These are phyloP conservation scores for Phyllopteryx taeniolatus DNA, from an alignment of 2,113 vertebrate genomes.

Conservation along the genomic window DNA sequence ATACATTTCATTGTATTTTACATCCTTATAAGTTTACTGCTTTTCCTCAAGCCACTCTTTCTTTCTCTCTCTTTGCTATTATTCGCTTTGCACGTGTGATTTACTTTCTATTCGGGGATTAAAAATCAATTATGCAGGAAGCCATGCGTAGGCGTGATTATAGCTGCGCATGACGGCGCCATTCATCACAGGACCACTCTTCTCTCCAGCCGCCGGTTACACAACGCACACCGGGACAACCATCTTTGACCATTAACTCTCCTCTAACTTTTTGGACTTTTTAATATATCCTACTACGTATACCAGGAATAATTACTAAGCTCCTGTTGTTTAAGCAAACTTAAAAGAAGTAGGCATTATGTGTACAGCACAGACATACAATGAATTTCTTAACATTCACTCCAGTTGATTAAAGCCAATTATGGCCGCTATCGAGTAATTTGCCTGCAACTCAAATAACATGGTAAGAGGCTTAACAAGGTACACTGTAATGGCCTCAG, in stretches of 20 bases:
- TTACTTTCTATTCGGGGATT: slow-evolving; percentile 82
- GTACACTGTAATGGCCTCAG: slow-evolving; percentile 6
- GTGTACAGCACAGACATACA: background rate
- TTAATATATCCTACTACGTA: slow-evolving; percentile 24
- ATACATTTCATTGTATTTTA: slow-evolving; percentile 34
- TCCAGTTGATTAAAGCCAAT: slow-evolving; percentile 31
- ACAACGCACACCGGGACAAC: slow-evolving; percentile 53
- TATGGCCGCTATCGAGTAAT: slow-evolving; percentile 35
- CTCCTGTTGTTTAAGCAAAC: slow-evolving; percentile 6
- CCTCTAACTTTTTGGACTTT: slow-evolving; percentile 54
- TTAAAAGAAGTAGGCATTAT: background rate
- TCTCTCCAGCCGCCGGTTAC: slow-evolving; percentile 68
- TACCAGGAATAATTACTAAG: slow-evolving; percentile 33
- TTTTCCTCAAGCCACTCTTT: slow-evolving; percentile 29
- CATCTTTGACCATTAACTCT: slow-evolving; percentile 60
- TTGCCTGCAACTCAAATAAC: slow-evolving; percentile 27
- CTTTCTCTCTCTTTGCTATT: slow-evolving; percentile 30
- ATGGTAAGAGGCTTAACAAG: slow-evolving; percentile 9
- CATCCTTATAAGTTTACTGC: slow-evolving; percentile 26
- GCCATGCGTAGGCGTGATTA: slow-evolving; percentile 77
- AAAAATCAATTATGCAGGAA: slow-evolving; percentile 82
- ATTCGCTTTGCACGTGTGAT: slow-evolving; percentile 70
- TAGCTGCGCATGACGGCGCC: slow-evolving; percentile 68
- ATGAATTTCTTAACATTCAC: slow-evolving; percentile 19
- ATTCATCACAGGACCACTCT: slow-evolving; percentile 76